Evolutionary conservation across 2,888 invertebrate species (phyloP).

Genomic region (Tetrapedia diversipes): DNA sequence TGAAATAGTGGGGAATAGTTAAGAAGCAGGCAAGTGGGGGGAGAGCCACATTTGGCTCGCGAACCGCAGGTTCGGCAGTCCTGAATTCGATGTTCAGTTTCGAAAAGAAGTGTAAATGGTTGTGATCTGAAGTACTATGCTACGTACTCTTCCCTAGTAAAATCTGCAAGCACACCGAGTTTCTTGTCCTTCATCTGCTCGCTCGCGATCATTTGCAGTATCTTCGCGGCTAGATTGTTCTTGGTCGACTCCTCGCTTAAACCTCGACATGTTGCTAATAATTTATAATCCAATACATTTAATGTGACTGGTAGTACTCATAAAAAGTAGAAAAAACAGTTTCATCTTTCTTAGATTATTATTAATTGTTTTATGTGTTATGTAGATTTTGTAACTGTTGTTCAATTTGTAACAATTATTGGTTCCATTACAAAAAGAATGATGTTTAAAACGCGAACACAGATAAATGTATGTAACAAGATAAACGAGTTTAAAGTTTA

Average conservation of each 20-base stretch:
- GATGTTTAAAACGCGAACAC: not conserved
- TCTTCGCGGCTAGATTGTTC: conserved; percentile 58
- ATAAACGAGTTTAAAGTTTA: not conserved
- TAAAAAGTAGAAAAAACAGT: too few species aligned
- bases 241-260: conserved; percentile 50
- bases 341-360: too few species aligned
- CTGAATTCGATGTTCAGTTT: not conserved
- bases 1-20: too few species aligned
- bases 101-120: not conserved
- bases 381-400: too few species aligned
- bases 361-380: not conserved
- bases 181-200: conserved; percentile 65
- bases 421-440: not conserved
- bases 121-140: not conserved
- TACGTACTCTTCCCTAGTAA: conserved; percentile 68
- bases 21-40: too few species aligned
- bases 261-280: conserved; percentile 61
- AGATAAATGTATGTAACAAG: not conserved
- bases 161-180: conserved; percentile 30
- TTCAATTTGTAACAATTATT: not conserved
- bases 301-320: too few species aligned
- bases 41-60: too few species aligned
- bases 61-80: too few species aligned
- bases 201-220: conserved; percentile 64
- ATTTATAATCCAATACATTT: not conserved